A percentile compares a stretch with the other conserved stretches of the same genome.
Evolutionary conservation across 2,888 invertebrate genomes (phyloP).

Genomic region (Polylopha cassiicola): DNA sequence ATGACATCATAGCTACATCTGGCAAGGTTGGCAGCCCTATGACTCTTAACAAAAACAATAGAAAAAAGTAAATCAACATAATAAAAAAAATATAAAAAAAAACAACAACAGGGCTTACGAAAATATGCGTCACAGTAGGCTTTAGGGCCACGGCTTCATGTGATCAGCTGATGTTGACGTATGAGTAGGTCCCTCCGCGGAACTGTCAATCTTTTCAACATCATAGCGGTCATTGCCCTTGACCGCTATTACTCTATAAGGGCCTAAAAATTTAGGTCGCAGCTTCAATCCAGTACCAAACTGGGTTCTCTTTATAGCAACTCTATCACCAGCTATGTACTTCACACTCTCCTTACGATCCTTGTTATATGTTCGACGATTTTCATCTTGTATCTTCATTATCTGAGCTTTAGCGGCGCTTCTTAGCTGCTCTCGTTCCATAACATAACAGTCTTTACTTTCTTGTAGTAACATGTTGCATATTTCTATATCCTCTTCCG

Average conservation of each 20-base stretch:
- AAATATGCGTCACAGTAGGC: no score
- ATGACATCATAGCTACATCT: no score
- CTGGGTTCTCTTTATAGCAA: slow-evolving; percentile 26
- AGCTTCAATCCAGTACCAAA: slow-evolving; percentile 22
- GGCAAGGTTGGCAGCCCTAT: no score
- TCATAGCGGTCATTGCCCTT: slow-evolving; percentile 23
- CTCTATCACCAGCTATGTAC: slow-evolving; percentile 20
- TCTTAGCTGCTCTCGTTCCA: slow-evolving; percentile 17
- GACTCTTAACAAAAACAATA: no score
- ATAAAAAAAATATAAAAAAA: no score
- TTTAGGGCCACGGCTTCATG: slow-evolving; percentile 19
- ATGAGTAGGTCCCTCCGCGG: slow-evolving; percentile 15
- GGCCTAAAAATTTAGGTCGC: slow-evolving; percentile 20
- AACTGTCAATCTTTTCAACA: slow-evolving; percentile 20
- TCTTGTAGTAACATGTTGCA: slow-evolving; percentile 2
- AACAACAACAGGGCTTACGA: no score
- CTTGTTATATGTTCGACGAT: slow-evolving; percentile 11
- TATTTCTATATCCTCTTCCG: slow-evolving; percentile 19
- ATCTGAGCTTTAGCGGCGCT: slow-evolving; percentile 21
- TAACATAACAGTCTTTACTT: background rate
- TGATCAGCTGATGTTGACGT: slow-evolving; percentile 17
- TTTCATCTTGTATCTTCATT: slow-evolving; percentile 22
- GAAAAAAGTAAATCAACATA: no score
- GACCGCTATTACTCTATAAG: slow-evolving; percentile 10
- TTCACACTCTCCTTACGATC: slow-evolving; percentile 17